Base-by-base conservation (phyloP, 2,888 invertebrate genomes). In the Lasioglossum malachurum region DNA sequence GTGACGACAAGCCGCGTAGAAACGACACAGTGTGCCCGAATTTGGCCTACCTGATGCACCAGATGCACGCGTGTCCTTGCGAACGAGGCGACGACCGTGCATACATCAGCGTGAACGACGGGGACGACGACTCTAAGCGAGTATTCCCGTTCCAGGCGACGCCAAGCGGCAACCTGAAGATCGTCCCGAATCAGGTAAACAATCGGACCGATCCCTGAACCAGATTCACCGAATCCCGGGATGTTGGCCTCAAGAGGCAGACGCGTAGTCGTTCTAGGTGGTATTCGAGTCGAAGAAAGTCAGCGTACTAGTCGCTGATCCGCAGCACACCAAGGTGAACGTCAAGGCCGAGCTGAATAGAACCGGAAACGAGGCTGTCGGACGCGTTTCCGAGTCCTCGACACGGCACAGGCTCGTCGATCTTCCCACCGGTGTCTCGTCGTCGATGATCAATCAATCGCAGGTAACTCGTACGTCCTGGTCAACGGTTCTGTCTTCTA, bases 81-180 rank as follows among this genome's bases (percentile, higher is more conserved):
- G 90, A 89, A 69, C 83, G 88, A 44, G 88, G 80, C 31, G 84
- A 89, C 76, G 87, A 87, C 78, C 87, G 86, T 77, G 75, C 81
- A 79, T 83, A 85, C 23, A 83, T 92, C n/a, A 89, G 88, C 46
- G 80, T 86, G n/a, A 89, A 90, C 71, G 87, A 84, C 74, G 80
- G 80, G 0, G 64, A 16, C 27, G 88, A 88, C 53, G 90, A 92
- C 14, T 64, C 86, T 27, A 92, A 87, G 46, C 89, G 94, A 75
- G 89, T 92, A n/a, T 97, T 97, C 94, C 97, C 97, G 4, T 97
- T 97, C 92, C 96, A 96, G 93, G 94, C 96, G 2, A 97, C 97
- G 1, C 97, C 97, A 0, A 97, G 97, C 94, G 97, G 97, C 89
- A 97, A 97, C 94, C 95, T 97, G 78, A 97, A 97, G 96, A 96